Base-by-base conservation (phyloP, 2,113 vertebrate genomes). In the Salvelinus namaycush region DNA sequence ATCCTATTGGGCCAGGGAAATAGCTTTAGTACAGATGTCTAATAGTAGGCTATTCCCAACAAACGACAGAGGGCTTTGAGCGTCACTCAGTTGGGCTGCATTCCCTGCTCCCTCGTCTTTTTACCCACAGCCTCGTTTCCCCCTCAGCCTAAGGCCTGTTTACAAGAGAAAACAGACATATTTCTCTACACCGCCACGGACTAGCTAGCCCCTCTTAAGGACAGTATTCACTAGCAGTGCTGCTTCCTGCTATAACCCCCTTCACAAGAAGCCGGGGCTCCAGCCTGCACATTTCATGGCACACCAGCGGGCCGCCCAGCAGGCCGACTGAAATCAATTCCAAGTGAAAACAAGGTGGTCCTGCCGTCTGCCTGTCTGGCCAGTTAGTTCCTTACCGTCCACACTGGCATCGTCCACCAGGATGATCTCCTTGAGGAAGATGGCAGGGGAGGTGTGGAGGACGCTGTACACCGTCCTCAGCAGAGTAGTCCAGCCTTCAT, bases 401-500 rank as follows among this genome's bases (percentile, higher is more conserved):
- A 87, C 84, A 83, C 97, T 99, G 90, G 98, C 97, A 83, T 99
- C 97, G 69, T 99, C 98, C 90, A 99, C 98, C 89, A 99, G 91
- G 92, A 99, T 98, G 86, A 99, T 93, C 92, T 99, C 97, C 86
- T 97, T 98, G 70, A 99, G 95, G 83, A 99, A 91, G 64, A 98
- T 93, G 72, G 96, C 95, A 22, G 98, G 98, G 51, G 98, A 97
- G 18, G 97, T 96, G 88, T 99, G 97, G 73, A 99, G 95, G 81
- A 99, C 97, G 13, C 97, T 99, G 93, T 98, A 94, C 20, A 99
- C 97, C 0, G 98, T 99, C 83, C 98, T 94, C 59, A 99, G 93
- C 73, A 99, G 92, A 0, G 97, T 99, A 81, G 96, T 99, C 98
- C 98, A 99, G 0, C 95, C 98, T 88, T 99, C 98, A 70, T 99